phyloP scores from a whole-genome alignment of 2,797 vertebrate genomes.

The Podarcis lilfordi region DNA sequence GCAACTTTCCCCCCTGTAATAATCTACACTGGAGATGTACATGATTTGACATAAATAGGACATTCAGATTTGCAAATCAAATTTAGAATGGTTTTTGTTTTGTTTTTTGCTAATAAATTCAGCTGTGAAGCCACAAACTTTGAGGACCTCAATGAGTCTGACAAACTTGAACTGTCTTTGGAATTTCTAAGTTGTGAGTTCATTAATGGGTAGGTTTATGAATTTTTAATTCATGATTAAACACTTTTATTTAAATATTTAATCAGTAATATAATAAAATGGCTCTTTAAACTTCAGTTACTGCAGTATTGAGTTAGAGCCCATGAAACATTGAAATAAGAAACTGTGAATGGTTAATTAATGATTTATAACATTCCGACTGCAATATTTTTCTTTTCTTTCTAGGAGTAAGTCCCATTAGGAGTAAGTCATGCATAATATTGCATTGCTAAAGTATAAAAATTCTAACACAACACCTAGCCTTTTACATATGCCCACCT shows the following conservation, averaged over 20 bases:
- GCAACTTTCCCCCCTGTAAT: background rate
- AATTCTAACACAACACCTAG: background rate
- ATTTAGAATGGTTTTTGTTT: background rate
- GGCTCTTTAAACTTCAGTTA: background rate
- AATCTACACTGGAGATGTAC: constrained; percentile 8
- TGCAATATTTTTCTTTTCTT: background rate
- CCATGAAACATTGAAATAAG: background rate
- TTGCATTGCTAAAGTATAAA: background rate
- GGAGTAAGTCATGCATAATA: background rate
- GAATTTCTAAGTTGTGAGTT: constrained; percentile 25
- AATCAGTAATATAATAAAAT: background rate
- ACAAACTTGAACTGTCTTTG: constrained; percentile 7
- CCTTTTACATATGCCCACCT: too few relatives aligned
- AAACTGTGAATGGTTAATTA: background rate
- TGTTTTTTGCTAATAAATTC: background rate
- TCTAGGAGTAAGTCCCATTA: background rate
- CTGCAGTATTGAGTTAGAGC: background rate
- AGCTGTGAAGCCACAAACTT: background rate
- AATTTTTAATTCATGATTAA: constrained; percentile 6
- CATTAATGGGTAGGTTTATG: background rate
- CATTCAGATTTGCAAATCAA: constrained; percentile 35
- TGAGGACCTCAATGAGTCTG: constrained; percentile 2
- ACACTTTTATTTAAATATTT: constrained; percentile 9
- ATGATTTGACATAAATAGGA: constrained; percentile 35
- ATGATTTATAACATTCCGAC: background rate